A percentile compares a stretch with the other conserved stretches of the same genome.
phyloP scores from a whole-genome alignment of 1,140 invertebrate genomes.

The Acyrthosiphon pisum region DNA sequence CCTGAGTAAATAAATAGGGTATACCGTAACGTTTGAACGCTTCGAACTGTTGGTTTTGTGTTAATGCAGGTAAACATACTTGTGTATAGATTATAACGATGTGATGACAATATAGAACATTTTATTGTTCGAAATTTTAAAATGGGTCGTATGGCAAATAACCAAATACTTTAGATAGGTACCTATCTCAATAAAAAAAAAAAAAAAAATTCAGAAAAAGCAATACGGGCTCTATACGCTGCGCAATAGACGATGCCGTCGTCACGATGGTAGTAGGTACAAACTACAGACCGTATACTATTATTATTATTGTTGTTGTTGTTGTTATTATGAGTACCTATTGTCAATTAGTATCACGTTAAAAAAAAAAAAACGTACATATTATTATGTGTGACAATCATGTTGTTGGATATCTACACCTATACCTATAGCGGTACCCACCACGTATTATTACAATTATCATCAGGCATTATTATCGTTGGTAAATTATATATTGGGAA shows the following conservation, averaged over 20 bases:
- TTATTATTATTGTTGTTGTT: too few relatives aligned
- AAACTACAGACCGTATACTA: neutral
- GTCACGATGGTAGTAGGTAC: neutral
- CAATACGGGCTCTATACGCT: neutral
- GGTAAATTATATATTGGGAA: slow-evolving; percentile 2
- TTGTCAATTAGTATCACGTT: slow-evolving; percentile 2
- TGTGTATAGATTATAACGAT: neutral
- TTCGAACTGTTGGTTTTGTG: neutral
- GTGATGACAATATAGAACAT: neutral
- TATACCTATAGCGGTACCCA: neutral
- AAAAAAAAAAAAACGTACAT: slow-evolving; percentile 27
- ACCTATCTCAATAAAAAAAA: neutral
- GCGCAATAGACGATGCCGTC: neutral
- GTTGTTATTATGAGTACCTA: neutral
- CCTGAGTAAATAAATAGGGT: slow-evolving; percentile 45
- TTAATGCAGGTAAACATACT: neutral
- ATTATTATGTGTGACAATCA: neutral
- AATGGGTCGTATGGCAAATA: neutral
- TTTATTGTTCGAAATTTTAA: neutral
- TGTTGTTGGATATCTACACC: neutral
- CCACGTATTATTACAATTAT: neutral
- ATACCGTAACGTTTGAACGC: neutral
- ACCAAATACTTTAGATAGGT: neutral
- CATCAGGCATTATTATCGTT: neutral
- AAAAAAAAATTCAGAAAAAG: neutral